Base-by-base conservation (phyloP, 2,797 vertebrate genomes). In the Hydrophis major region DNA sequence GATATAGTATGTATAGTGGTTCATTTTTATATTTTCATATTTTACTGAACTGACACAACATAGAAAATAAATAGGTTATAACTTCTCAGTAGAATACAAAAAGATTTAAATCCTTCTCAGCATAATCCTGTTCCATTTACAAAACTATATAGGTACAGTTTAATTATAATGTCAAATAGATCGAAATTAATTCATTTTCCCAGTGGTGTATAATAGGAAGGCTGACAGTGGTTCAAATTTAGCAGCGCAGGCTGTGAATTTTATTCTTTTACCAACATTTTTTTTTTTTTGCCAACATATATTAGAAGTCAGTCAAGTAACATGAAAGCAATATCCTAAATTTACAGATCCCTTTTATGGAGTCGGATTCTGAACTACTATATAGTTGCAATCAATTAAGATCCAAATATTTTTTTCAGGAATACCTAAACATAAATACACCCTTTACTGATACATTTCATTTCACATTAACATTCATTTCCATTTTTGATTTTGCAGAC, bases 401-500 rank as follows among this genome's bases (percentile, higher is more conserved):
- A 78, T 22, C 74, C 74, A 42, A 42, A 42, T 42, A 42, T 22
- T 78, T 42, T 78, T 78, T 78, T 8, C 37, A 42, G 32, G 74
- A 42, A 42, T 22, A 42, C 18, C 37, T 42, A 20, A 78, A 42
- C 7, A 78, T 42, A 42, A 47, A 25, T 5, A 4, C 18, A 20
- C 18, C 22, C 37, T 42, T 78, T 22, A 42, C 37, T 78, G 74
- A 42, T 2, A 8, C 10, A 47, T 83, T 20, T 47, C 74, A 25
- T 78, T 22, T 22, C 37, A 42, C 20, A 83, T 47, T 47, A 47
- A 12, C 10, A 47, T 47, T 83, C 20, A 47, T 83, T 47, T 83
- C 37, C 4, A 4, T 83, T 47, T 47, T 93, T 95, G 94, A 96
- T 95, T 96, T 96, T 61, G 55, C 94, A 95, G 91, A 90, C 96